Evolutionary conservation across 1,140 invertebrate genomes (phyloP), one percentile per base, ranked within the genome.

Genomic region (Cataglyphis hispanica): DNA sequence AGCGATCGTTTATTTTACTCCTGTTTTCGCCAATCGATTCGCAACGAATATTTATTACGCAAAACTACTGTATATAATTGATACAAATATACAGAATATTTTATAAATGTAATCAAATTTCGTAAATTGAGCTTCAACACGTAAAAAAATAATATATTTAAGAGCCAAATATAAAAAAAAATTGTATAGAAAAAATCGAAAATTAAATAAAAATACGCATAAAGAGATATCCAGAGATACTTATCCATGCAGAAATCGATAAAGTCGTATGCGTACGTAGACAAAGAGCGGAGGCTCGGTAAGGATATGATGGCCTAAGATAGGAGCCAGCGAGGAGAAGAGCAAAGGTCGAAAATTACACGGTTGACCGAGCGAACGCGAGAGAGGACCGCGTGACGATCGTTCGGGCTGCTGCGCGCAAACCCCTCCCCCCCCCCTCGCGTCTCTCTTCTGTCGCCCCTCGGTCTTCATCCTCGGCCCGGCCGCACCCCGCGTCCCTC

Each of bases 401-500:
- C 53, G 50, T 72, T 81, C 75, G 67, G 43, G 63, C 66, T 46
- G 40, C 78, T 56, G 64, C 70, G 60, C 50, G 67, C 53, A 53
- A 43, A 43, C 40, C 40, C 40, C 10, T 10, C 10, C 8, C 40
- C 8, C 40, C 78, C 34, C 31, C 67, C 87, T 16, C 37, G 25
- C 40, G 27, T 53, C 64, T 37, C 37, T 16, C 5, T 27, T 70
- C 53, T 6, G 27, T 70, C 50, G 40, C 63, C 78, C 31, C 40
- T 83, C 78, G 19, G 11, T 13, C 43, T 31, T 67, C 43, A 13
- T 40, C 31, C 63, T 13, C 76, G 61, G 34, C 46, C 27, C 43
- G 60, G n/a, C 43, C 25, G 22, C 22, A n/a, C 78, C 69, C 78
- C 69, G 53, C 84, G 70, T 76, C 83, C 70, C 91, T 91, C 90